Conservation (phyloP, 2,888 invertebrate species). For the Drosophila merina region DNA sequence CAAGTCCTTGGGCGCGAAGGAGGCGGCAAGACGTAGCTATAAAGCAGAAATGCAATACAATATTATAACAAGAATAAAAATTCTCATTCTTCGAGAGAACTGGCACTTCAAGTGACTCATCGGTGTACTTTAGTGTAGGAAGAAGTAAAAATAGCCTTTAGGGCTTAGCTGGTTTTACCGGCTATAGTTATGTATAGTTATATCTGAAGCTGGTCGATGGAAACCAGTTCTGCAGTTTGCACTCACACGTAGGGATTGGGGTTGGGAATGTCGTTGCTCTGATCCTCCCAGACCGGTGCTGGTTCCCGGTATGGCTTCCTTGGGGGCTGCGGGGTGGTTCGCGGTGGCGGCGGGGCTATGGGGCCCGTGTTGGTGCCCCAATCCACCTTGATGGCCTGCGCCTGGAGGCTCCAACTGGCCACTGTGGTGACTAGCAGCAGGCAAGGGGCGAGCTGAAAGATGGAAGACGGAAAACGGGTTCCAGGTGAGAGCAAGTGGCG, state of each 20-base stretch:
- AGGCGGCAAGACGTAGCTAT: slow-evolving; percentile 83
- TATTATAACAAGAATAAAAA: neutral
- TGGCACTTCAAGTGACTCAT: slow-evolving; percentile 2
- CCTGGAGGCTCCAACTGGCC: slow-evolving; percentile 62
- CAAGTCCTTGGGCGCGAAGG: slow-evolving; percentile 82
- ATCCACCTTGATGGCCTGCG: slow-evolving; percentile 86
- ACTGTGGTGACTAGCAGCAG: slow-evolving; percentile 77
- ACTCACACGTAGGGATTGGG: slow-evolving; percentile 87
- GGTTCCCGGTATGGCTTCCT: slow-evolving; percentile 85
- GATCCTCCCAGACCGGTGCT: slow-evolving; percentile 87
- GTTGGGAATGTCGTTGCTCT: slow-evolving; percentile 86
- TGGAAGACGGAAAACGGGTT: slow-evolving; percentile 4
- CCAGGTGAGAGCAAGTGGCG: slow-evolving; percentile 5
- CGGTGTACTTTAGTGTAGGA: neutral
- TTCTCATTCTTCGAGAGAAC: too few species aligned
- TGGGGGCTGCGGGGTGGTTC: slow-evolving; percentile 84
- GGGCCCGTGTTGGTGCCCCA: slow-evolving; percentile 87
- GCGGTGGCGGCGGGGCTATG: slow-evolving; percentile 86
- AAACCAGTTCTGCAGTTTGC: slow-evolving; percentile 12
- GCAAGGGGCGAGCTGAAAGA: slow-evolving; percentile 67
- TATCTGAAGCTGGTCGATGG: too few species aligned
- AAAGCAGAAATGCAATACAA: neutral
- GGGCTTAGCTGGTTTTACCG: slow-evolving; percentile 25
- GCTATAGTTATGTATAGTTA: slow-evolving; percentile 1
- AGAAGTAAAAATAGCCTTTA: slow-evolving; percentile 6